Evolutionary conservation across 2,113 vertebrate species (phyloP).

Genomic region (Clarias macrocephalus): DNA sequence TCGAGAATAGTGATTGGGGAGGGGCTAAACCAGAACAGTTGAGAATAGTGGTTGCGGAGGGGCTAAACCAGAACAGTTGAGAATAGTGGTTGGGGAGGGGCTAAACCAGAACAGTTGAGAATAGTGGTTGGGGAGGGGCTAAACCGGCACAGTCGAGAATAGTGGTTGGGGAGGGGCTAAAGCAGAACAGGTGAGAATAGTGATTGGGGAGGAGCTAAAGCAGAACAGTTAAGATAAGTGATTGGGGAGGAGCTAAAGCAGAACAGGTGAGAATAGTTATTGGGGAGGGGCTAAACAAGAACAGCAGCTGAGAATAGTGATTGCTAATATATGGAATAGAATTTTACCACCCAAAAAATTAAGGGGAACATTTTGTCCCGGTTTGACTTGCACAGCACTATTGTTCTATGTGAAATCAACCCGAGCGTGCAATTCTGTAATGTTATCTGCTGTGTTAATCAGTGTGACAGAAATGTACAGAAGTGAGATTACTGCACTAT

Average conservation of each 20-base stretch:
- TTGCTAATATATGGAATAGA: not conserved
- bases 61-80: not conserved
- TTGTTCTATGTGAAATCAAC: not conserved
- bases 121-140: not conserved
- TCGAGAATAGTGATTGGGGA: not conserved
- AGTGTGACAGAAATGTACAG: slow-evolving; percentile 19
- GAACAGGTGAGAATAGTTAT: not conserved
- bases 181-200: not conserved
- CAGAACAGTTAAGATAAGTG: not conserved
- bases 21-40: too few species aligned
- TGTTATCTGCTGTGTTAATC: not conserved
- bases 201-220: not conserved
- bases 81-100: not conserved
- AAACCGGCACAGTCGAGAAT: not conserved
- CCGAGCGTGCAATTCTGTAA: not conserved
- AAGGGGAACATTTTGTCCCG: too few species aligned
- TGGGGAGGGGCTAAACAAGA: not conserved
- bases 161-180: not conserved
- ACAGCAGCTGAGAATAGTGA: not conserved
- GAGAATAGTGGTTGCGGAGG: too few species aligned
- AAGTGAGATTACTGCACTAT: slow-evolving; percentile 38
- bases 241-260: not conserved
- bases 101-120: not conserved
- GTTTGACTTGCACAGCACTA: not conserved
- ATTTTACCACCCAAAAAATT: too few species aligned